Base-by-base conservation (phyloP, 2,113 vertebrate genomes). In the Anser cygnoides region DNA sequence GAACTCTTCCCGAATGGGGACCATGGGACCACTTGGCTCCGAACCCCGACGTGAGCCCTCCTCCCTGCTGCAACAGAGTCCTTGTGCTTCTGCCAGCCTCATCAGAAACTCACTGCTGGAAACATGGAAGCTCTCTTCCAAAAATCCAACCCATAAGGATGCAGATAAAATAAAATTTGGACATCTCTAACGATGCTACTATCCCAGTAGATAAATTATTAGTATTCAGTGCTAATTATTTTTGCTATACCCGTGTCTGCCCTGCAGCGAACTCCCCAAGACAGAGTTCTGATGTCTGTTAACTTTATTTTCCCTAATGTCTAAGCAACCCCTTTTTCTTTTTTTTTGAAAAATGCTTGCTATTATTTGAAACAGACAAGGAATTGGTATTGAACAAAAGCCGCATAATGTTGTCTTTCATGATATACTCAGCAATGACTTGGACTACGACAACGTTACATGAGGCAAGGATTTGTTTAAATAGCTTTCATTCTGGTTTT, bases 281-380 rank as follows among this genome's bases (percentile, higher is more conserved):
- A 65, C 67, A 79, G 52, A 49, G 21, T 72, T 94, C 57, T 90
- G 67, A 52, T 67, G 19, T 25, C 70, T 70, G 44, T 35, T 89
- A 62, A 92, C 49, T 92, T 79, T 76, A 50, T 94, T 95, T 92
- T 84, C 86, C 66, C 4, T 46, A 62, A 33, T 0, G 4, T 72
- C 77, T 76, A 62, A 87, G 71, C 16, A 93, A 90, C 82, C 8
- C 1, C 5, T 3, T 2, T 66, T 77, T 67, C 76, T 58, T 83
- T 11, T 7, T 79, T 58, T 83, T 9, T 6, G 7, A 61, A 63
- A 87, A 87, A 78, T 55, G 28, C 5, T 89, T 9, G 31, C 72
- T 87, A 65, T 76, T 97, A 94, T 70, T 79, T 95, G 84, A 87
- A 91, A 90, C 62, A 89, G 73, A 89, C 58, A 95, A 95, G 46